phyloP scores from a whole-genome alignment of 1,140 invertebrate species.

The Ceratina australensis region DNA sequence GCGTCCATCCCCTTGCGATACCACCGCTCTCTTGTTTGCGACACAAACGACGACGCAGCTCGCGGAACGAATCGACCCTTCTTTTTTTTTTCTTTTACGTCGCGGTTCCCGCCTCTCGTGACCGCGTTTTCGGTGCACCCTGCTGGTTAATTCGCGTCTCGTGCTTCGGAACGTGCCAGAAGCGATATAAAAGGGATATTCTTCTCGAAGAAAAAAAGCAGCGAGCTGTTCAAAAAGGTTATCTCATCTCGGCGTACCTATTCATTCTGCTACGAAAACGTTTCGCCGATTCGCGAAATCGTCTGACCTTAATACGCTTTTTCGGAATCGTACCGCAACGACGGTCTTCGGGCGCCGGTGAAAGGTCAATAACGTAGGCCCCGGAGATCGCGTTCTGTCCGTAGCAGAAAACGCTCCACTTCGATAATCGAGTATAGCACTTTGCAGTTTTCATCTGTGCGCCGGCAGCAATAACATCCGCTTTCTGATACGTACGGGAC shows the following conservation, averaged over 20 bases:
- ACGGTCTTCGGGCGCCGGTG: neutral
- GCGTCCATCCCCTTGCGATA: conserved; percentile 16
- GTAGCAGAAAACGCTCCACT: conserved; percentile 4
- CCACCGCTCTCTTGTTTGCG: conserved; percentile 36
- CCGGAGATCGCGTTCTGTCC: neutral
- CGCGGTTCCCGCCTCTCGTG: neutral
- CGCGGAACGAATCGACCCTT: conserved; percentile 25
- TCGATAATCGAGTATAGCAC: conserved; percentile 46
- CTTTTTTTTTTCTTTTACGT: neutral
- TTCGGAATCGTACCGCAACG: neutral
- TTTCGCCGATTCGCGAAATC: neutral
- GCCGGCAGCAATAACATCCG: conserved; percentile 43
- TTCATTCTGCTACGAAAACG: neutral
- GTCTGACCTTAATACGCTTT: neutral
- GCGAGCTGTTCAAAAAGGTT: neutral
- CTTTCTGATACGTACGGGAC: conserved; percentile 48
- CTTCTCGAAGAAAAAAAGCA: neutral
- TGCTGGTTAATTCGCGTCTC: neutral
- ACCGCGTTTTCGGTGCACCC: conserved; percentile 1
- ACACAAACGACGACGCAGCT: conserved; percentile 28
- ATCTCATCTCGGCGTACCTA: neutral
- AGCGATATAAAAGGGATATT: neutral
- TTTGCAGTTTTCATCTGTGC: conserved; percentile 46
- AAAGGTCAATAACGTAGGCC: neutral
- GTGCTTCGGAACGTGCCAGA: neutral